phyloP scores from a whole-genome alignment of 2,888 invertebrate genomes.

The Acanthosepion esculentum region DNA sequence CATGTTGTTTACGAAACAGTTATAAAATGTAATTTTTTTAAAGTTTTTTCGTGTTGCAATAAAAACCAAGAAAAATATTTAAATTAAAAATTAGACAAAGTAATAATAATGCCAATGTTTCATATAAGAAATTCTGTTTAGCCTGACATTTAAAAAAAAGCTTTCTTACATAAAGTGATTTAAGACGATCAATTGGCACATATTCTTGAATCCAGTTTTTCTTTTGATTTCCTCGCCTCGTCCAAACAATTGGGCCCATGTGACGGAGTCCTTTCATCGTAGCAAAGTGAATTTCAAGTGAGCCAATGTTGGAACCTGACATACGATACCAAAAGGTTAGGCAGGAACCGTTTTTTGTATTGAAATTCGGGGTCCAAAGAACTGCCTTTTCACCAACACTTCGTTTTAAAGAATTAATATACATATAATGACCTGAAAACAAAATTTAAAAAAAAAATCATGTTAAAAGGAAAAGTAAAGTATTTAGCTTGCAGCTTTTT shows the following conservation, averaged over 20 bases:
- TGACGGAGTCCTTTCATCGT: neutral
- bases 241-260: neutral
- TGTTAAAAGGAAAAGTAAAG: too few relatives aligned
- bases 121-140: too few relatives aligned
- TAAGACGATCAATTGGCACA: neutral
- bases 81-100: too few relatives aligned
- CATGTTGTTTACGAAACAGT: too few relatives aligned
- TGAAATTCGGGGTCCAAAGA: neutral
- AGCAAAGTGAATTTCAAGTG: neutral
- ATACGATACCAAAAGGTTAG: neutral
- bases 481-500: too few relatives aligned
- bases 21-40: too few relatives aligned
- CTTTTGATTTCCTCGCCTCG: neutral
- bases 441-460: neutral
- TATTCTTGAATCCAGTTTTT: neutral
- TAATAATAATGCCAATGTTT: too few relatives aligned
- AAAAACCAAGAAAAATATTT: too few relatives aligned
- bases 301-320: neutral
- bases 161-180: neutral
- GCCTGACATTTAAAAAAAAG: neutral
- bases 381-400: neutral
- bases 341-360: neutral
- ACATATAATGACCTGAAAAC: neutral
- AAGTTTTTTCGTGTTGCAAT: too few relatives aligned
- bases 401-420: neutral